Base-by-base conservation (phyloP, 2,113 vertebrate genomes). In the Pampusana beccarii region DNA sequence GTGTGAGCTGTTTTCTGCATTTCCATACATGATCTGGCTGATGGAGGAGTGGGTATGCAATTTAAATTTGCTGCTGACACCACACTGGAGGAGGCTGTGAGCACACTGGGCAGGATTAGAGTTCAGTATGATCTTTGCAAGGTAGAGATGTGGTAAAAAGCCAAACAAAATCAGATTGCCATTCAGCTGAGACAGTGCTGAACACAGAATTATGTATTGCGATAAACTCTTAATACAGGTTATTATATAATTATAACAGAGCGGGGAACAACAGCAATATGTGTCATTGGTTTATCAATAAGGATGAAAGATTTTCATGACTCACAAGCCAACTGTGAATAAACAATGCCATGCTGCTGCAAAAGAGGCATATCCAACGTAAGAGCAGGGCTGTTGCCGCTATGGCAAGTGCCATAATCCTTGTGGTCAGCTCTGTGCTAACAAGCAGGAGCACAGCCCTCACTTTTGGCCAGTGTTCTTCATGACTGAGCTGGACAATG, bases 381-480 rank as follows among this genome's bases (percentile, higher is more conserved):
- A 3, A 0, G 12, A 74, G 50, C 36, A n/a, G 36, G 18, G 26
- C 42, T 36, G 31, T 13, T 71, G 16, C 28, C 5, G 5, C 19
- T 9, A 5, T 53, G 42, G 26, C 28, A 51, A 64, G 66, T 7
- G 16, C 14, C 18, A 1, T 53, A 44, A 50, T 58, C 28, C 61
- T 29, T 42, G 42, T n/a, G 25, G 56, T 13, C 29, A 50, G 31
- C 51, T 71, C 62, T 5, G 16, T 50, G 46, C 31, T 14, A 69
- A 26, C 33, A 54, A 64, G 57, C 14, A 62, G 69, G 36, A 40
- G 46, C 3, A 6, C 28, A 24, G 40, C 0, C 0, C 54, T 70
- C 3, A 0, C 24, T 40, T 74, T 53, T 50, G 46, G 11, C n/a
- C 11, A 9, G 16, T 0, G 1, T 12, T 5, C 23, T 53, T 88